Evolutionary conservation across 2,113 vertebrate genomes (phyloP).

Genomic region (Tachuris rubrigastra): DNA sequence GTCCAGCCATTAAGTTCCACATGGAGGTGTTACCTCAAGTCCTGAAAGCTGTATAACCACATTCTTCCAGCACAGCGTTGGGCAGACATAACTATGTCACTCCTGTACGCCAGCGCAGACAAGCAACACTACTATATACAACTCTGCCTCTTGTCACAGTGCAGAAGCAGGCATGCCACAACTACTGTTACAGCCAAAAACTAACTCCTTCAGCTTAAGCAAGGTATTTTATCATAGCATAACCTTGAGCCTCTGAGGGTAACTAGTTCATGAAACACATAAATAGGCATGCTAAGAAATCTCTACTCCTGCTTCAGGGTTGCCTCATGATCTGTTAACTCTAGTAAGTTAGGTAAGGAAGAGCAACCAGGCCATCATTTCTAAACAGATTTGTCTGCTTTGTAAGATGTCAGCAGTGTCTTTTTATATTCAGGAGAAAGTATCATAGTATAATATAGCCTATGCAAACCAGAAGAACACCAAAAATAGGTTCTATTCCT

Average conservation of each 20-base stretch:
- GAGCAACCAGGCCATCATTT: neutral
- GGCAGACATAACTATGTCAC: neutral
- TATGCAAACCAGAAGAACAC: neutral
- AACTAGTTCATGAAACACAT: neutral
- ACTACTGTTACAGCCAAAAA: neutral
- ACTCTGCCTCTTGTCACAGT: neutral
- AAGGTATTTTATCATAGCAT: neutral
- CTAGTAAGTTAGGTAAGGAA: neutral
- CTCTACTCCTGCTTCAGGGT: neutral
- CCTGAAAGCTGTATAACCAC: neutral
- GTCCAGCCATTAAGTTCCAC: neutral
- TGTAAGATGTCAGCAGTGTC: neutral
- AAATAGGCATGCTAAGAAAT: neutral
- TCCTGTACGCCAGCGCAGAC: fast-evolving
- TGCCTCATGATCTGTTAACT: neutral
- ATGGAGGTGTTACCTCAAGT: neutral
- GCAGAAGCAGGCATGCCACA: neutral
- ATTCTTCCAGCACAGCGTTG: neutral
- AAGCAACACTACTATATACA: neutral
- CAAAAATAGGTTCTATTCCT: neutral
- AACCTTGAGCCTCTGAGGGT: neutral
- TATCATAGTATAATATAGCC: fast-evolving
- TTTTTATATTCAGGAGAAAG: neutral
- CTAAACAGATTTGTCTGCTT: neutral
- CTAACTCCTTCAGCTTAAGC: neutral